Base-by-base conservation (phyloP, 1,140 invertebrate genomes). In the Tetramorium simillimum region DNA sequence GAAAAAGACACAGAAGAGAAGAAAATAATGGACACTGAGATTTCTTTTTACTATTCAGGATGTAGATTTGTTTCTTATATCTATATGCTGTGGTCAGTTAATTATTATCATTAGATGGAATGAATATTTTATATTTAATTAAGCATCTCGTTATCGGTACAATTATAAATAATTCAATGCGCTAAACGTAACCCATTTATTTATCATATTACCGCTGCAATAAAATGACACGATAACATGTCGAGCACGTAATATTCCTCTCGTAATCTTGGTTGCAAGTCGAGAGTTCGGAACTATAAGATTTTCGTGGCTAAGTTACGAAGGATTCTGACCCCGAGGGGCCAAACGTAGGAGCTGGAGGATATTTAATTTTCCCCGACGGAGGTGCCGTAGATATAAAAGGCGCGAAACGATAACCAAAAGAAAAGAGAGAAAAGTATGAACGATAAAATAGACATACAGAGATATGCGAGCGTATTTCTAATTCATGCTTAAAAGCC, bases 281-380 rank as follows among this genome's bases (percentile, higher is more conserved):
- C 28, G 28, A 40, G 51, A 76, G 40, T 85, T 90, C 69, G 78
- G 72, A 90, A 84, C 63, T 89, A 67, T 87, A 84, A 90, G 78
- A 87, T 69, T 70, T 43, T 49, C 73, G 18, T 51, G 56, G 81
- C 37, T 78, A 85, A 89, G 58, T 88, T 87, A 72, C 76, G 62
- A 88, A 85, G 72, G 80, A 21, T 56, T 70, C 28, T 51, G 75
- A 80, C 21, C 73, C 40, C 58, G 18, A 33, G 46, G 28, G 58
- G 33, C 18, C 46, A 18, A 81, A 33, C 51, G 65, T 53, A 87
- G 70, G 28, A 65, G 33, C 75, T 16, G 28, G 10, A 65, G 75
- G 81, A 88, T 90, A 90, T 90, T 90, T 90, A 90, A 90, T 90
- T 90, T 90, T 88, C 72, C 72, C 24, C 58, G 24, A 10, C 12